These are phyloP conservation scores for Acrobasis repandana DNA, from an alignment of 2,888 invertebrate species.

Conservation along the genomic window DNA sequence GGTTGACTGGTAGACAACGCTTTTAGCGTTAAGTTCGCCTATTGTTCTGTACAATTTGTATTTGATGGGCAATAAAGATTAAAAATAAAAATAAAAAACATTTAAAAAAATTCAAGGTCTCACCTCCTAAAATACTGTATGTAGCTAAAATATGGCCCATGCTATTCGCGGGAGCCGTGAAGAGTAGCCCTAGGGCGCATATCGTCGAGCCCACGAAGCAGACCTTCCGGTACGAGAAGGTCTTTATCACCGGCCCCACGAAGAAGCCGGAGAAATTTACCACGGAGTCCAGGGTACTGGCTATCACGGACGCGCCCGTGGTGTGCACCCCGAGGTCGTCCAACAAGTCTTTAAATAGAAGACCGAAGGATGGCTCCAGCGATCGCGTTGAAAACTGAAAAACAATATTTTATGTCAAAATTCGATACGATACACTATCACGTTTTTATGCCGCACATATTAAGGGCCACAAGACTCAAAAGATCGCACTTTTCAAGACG, in stretches of 20 bases:
- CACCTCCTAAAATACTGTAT: slow-evolving; percentile 89
- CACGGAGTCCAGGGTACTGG: slow-evolving; percentile 89
- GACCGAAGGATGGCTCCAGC: slow-evolving; percentile 90
- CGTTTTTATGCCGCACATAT: no score
- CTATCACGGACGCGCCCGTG: slow-evolving; percentile 88
- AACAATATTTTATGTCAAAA: slow-evolving; percentile 18
- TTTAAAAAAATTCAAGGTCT: slow-evolving; percentile 32
- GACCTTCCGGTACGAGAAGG: slow-evolving; percentile 88
- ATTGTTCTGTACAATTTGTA: no score
- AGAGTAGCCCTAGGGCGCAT: slow-evolving; percentile 85
- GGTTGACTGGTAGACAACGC: no score
- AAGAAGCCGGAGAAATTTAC: slow-evolving; percentile 91
- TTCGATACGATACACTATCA: no score
- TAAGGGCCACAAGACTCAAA: no score
- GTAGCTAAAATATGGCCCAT: slow-evolving; percentile 88
- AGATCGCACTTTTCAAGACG: no score
- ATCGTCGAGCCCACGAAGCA: slow-evolving; percentile 86
- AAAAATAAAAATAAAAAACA: no score
- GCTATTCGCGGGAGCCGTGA: slow-evolving; percentile 87
- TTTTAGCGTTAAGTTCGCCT: no score
- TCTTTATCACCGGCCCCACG: slow-evolving; percentile 89
- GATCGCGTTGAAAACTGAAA: slow-evolving; percentile 90
- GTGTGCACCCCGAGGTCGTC: slow-evolving; percentile 87
- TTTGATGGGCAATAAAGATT: no score
- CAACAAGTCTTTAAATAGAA: slow-evolving; percentile 89